phyloP scores from a whole-genome alignment of 2,797 vertebrate genomes.

The Pristis pectinata region DNA sequence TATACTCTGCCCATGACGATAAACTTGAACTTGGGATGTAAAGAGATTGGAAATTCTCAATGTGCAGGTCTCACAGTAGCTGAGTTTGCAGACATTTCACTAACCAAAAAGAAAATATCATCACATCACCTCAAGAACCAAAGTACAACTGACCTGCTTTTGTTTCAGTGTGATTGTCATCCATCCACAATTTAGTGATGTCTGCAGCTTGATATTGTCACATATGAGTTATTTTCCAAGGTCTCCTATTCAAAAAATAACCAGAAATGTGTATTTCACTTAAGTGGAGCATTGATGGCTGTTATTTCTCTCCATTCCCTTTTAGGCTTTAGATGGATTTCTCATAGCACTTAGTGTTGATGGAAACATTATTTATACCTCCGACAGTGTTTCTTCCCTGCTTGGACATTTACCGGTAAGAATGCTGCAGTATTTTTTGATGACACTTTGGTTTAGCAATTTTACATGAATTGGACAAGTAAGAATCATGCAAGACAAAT shows the following conservation, averaged over 20 bases:
- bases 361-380: slow-evolving; percentile 85
- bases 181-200: neutral
- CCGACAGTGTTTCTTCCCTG: slow-evolving; percentile 76
- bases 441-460: neutral
- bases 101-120: neutral
- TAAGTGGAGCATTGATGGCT: neutral
- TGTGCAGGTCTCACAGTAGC: neutral
- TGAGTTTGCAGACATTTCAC: neutral
- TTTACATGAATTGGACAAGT: neutral
- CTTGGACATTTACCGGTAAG: slow-evolving; percentile 91
- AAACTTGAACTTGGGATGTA: neutral
- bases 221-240: neutral
- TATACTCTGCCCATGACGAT: no score
- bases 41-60: neutral
- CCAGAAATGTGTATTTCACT: neutral
- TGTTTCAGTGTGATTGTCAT: neutral
- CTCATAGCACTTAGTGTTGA: slow-evolving; percentile 79
- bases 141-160: neutral
- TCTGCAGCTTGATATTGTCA: neutral
- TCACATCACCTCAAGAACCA: no score
- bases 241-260: neutral
- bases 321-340: slow-evolving; percentile 83
- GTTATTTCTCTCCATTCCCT: slow-evolving; percentile 39
- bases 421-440: slow-evolving; percentile 41
- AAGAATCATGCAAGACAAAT: neutral